phyloP scores from a whole-genome alignment of 2,888 invertebrate genomes.

The Tetragonisca angustula region DNA sequence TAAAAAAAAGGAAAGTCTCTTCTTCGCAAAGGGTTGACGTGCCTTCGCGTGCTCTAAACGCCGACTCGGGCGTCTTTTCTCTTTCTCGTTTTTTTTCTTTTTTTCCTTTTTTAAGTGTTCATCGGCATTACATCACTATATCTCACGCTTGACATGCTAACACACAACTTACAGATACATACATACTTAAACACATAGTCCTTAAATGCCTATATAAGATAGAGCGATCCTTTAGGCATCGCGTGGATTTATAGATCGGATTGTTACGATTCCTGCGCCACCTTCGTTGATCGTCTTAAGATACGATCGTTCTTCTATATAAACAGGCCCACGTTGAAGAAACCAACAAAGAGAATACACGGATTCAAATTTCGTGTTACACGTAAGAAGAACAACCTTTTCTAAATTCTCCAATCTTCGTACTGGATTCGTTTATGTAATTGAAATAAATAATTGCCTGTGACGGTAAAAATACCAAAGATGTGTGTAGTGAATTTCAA shows the following conservation, averaged over 20 bases:
- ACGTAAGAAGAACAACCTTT: no score
- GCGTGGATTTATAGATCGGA: conserved; percentile 37
- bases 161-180: conserved; percentile 72
- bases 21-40: conserved; percentile 46
- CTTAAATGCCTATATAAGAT: conserved; percentile 67
- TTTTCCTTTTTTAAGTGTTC: conserved; percentile 27
- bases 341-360: background rate
- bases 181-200: conserved; percentile 71
- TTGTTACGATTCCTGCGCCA: conserved; percentile 21
- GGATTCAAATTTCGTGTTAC: no score
- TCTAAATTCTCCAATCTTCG: no score
- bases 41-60: conserved; percentile 24
- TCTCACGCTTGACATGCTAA: conserved; percentile 67
- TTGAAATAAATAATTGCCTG: no score
- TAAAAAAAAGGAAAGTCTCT: background rate
- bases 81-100: conserved; percentile 18
- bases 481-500: no score
- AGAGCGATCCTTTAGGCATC: conserved; percentile 47
- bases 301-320: background rate
- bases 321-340: background rate
- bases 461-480: no score
- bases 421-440: no score
- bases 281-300: conserved; percentile 2
- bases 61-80: conserved; percentile 24
- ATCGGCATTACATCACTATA: conserved; percentile 53